Conservation (phyloP, 2,797 vertebrate species). For the Enteromius mattozi region DNA sequence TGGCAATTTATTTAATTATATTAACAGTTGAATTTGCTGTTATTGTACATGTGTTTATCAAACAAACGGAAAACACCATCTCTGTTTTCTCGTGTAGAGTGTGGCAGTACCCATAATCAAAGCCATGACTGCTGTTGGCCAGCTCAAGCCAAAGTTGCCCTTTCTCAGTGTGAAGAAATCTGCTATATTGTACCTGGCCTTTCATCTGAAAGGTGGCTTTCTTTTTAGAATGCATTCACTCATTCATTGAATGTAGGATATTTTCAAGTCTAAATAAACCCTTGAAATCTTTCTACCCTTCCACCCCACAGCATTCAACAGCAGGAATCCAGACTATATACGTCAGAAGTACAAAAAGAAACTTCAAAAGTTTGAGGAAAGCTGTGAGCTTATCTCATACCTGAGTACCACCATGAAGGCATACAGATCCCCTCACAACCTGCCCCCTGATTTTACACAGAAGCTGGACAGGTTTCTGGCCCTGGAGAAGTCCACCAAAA, state of each 20-base stretch:
- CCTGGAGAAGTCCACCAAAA: conserved; percentile 68
- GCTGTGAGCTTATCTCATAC: conserved; percentile 88
- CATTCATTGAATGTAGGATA: not conserved
- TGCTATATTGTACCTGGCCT: conserved; percentile 86
- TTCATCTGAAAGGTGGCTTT: conserved; percentile 91
- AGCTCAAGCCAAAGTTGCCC: conserved; percentile 93
- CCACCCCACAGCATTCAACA: conserved; percentile 84
- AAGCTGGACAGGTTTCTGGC: conserved; percentile 84
- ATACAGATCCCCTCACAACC: conserved; percentile 77
- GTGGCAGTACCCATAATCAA: conserved; percentile 87
- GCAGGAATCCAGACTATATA: conserved; percentile 74
- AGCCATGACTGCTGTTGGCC: conserved; percentile 91
- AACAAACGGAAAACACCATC: too few species aligned
- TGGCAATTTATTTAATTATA: not conserved
- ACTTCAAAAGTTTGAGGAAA: conserved; percentile 84
- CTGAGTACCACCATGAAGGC: conserved; percentile 82
- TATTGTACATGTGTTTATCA: not conserved
- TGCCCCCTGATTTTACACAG: conserved; percentile 82
- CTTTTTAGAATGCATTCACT: not conserved
- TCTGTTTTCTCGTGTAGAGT: conserved; percentile 77
- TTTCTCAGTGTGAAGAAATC: conserved; percentile 86
- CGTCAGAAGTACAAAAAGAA: conserved; percentile 84
- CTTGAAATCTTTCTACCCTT: not conserved
- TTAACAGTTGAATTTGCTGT: not conserved
- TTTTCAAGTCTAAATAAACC: not conserved